Percentiles rank a stretch among this genome's conserved stretches.
Conservation (phyloP, 1,140 invertebrate species). For the Dermatophagoides farinae region DNA sequence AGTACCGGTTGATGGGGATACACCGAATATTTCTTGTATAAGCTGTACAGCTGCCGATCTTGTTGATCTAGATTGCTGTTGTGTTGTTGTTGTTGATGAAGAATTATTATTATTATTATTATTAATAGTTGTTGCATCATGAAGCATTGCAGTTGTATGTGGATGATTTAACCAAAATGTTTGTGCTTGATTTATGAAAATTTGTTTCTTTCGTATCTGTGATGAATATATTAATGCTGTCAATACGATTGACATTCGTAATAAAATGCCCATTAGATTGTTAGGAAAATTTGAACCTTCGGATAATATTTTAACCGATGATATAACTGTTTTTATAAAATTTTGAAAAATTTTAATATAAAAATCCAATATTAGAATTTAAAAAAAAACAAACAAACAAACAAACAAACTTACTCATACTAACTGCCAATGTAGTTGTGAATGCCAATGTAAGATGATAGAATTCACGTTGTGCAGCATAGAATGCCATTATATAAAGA, state of each 20-base stretch:
- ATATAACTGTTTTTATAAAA: neutral
- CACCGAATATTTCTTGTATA: neutral
- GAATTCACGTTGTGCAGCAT: slow-evolving; percentile 4
- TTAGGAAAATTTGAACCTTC: slow-evolving; percentile 2
- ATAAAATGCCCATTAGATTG: neutral
- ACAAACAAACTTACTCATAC: neutral
- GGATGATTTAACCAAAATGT: neutral
- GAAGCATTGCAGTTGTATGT: too few relatives aligned
- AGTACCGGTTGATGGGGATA: neutral
- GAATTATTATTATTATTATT: too few relatives aligned
- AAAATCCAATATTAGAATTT: neutral
- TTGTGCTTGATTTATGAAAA: neutral
- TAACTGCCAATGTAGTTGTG: neutral
- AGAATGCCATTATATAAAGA: slow-evolving; percentile 3
- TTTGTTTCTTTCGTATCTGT: neutral
- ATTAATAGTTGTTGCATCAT: too few relatives aligned
- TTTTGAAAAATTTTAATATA: neutral
- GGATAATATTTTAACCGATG: neutral
- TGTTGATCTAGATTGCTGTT: too few relatives aligned
- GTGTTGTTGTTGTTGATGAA: too few relatives aligned
- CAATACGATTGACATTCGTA: slow-evolving; percentile 4
- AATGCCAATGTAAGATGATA: slow-evolving; percentile 1
- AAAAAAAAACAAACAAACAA: neutral
- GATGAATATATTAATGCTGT: neutral
- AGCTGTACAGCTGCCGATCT: neutral